These are phyloP conservation scores for Arenicola marina DNA, from an alignment of 2,888 invertebrate species.

Conservation along the genomic window DNA sequence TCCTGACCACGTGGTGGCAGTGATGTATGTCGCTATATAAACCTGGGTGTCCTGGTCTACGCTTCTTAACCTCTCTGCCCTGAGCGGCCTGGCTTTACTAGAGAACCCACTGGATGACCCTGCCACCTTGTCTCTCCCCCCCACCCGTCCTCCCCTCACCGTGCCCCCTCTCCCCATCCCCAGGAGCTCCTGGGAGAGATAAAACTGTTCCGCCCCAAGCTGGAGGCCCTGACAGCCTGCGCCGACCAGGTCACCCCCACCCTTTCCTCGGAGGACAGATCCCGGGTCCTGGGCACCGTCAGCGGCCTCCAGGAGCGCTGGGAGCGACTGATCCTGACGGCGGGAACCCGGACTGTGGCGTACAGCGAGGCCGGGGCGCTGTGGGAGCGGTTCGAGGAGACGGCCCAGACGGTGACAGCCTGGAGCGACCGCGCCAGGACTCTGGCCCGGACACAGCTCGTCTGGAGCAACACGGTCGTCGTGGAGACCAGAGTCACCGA, in stretches of 20 bases:
- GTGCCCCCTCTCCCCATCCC: too few species aligned
- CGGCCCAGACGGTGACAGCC: slow-evolving; percentile 36
- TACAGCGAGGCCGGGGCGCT: slow-evolving; percentile 45
- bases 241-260: not conserved
- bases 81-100: too few species aligned
- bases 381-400: slow-evolving; percentile 39
- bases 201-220: not conserved
- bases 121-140: too few species aligned
- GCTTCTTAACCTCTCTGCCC: too few species aligned
- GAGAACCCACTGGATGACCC: too few species aligned
- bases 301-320: slow-evolving; percentile 26
- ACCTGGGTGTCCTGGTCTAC: too few species aligned
- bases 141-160: too few species aligned
- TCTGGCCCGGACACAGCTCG: slow-evolving; percentile 34
- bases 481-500: too few species aligned
- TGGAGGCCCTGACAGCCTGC: not conserved
- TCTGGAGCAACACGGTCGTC: too few species aligned
- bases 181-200: slow-evolving; percentile 3
- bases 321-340: slow-evolving; percentile 40
- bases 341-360: slow-evolving; percentile 40
- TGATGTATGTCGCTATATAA: too few species aligned
- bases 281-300: not conserved
- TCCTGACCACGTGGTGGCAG: too few species aligned
- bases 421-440: slow-evolving; percentile 42
- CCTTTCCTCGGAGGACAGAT: not conserved